phyloP scores from a whole-genome alignment of 2,113 vertebrate species.

The Capreolus pygargus region DNA sequence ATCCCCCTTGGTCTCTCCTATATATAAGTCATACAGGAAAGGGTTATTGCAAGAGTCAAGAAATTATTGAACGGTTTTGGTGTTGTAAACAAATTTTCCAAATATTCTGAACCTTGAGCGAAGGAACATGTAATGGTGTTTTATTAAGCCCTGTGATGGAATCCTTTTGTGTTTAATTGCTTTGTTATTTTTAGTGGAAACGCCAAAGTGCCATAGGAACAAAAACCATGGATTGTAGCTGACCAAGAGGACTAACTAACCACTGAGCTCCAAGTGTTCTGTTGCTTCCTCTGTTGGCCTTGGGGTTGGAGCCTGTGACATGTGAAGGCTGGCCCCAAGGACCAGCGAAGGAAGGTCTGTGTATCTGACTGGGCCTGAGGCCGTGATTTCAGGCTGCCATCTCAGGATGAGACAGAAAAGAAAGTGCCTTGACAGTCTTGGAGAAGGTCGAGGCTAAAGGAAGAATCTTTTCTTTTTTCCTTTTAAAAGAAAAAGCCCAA shows the following conservation, averaged over 20 bases:
- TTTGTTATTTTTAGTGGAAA: conserved; percentile 52
- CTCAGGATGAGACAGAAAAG: not conserved
- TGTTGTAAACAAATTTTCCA: not conserved
- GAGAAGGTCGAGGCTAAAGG: not conserved
- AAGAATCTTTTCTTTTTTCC: not conserved
- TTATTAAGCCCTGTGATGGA: conserved; percentile 51
- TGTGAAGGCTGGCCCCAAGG: not conserved
- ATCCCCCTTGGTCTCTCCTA: not conserved
- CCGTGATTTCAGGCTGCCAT: not conserved
- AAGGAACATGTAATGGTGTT: conserved; percentile 27
- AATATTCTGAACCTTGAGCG: conserved; percentile 1
- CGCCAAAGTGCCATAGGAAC: conserved; percentile 22
- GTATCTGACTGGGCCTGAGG: not conserved
- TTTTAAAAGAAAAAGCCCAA: conserved; percentile 46
- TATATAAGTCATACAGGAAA: not conserved
- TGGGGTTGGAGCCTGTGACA: not conserved
- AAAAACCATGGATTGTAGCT: not conserved
- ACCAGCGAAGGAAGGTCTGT: not conserved
- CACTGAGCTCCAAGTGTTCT: not conserved
- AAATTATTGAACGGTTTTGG: not conserved
- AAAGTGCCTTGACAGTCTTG: not conserved
- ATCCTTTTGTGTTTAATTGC: conserved; percentile 58
- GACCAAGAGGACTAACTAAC: not conserved
- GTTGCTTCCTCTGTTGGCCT: not conserved
- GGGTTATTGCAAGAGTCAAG: not conserved